Base-by-base conservation (phyloP, 2,888 invertebrate species). In the Colostygia pectinataria region DNA sequence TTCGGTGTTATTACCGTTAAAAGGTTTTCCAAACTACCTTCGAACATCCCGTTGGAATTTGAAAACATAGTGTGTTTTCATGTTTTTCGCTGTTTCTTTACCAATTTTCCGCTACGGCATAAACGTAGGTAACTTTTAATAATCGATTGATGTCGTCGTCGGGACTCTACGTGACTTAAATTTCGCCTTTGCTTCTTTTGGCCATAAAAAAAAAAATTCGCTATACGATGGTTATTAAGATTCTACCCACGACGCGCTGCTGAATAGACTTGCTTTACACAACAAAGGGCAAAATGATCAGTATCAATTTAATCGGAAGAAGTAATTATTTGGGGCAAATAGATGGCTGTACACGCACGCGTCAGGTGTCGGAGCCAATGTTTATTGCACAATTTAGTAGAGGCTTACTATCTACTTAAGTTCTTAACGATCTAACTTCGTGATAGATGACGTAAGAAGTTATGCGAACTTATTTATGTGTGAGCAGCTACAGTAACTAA, bases 221-320 rank as follows among this genome's bases (percentile, higher is more conserved):
- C 58, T 67, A 59, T 52, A 65, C 63, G 61, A 68, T 70, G 68
- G 72, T 69, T 77, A 82, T 83, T 77, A 68, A 59, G 61, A 80
- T 83, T 80, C 79, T 57, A 65, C 50, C 63, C 71, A 67, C 74
- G 68, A 59, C 57, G 57, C 59, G 48, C 64, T 59, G 48, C 64
- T 73, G 71, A 80, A 80, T 75, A 62, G 73, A 59, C 65, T 66
- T 62, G 65, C 55, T 63, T 68, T 63, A 53, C 58, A 72, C 74
- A 72, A 81, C 77, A 81, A 80, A 68, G 53, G 61, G 56, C 61
- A 20, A 25, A 24, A 43, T 38, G 36, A 43, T 47, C 52, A 40
- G 44, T 40, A 48, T 53, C 48, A 53, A 41, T 27, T 32, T 37
- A 46, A 52, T 46, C 34, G 38, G 34, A 39, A 50, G 37, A 15